Evolutionary conservation across 2,113 vertebrate genomes (phyloP).

Genomic region (Burhinus bistriatus): DNA sequence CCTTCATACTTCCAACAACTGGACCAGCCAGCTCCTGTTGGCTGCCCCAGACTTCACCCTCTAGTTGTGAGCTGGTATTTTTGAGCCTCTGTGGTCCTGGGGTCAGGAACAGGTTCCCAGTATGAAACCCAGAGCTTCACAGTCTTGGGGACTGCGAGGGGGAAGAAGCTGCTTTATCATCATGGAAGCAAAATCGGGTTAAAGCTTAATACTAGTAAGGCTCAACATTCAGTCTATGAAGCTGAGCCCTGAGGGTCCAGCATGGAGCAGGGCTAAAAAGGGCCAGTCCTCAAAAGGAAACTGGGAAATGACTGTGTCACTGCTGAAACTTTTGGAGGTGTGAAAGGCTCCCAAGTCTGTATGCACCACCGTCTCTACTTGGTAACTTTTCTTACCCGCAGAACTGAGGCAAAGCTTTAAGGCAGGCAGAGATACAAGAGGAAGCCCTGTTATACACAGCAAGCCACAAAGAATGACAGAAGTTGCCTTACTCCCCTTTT

Average conservation of each 20-base stretch:
- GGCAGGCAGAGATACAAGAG: background rate
- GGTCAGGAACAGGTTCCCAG: background rate
- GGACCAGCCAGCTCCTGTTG: background rate
- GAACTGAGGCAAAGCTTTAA: background rate
- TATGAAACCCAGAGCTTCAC: background rate
- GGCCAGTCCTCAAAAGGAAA: background rate
- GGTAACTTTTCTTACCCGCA: background rate
- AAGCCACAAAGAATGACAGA: background rate
- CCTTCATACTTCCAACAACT: background rate
- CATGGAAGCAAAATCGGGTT: background rate
- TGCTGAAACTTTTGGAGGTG: background rate
- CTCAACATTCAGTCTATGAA: background rate
- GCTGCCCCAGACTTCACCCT: background rate
- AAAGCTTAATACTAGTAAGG: background rate
- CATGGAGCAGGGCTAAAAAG: background rate
- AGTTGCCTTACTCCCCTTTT: background rate
- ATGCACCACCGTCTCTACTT: background rate
- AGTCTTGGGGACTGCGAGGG: rapidly evolving
- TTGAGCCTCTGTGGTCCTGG: background rate
- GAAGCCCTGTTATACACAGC: background rate
- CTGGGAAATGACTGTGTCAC: background rate
- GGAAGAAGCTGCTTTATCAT: background rate
- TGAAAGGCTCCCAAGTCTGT: background rate
- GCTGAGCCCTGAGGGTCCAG: background rate
- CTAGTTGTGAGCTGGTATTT: background rate